Conservation (phyloP, 2,888 invertebrate species). For the Mythimna impura region DNA sequence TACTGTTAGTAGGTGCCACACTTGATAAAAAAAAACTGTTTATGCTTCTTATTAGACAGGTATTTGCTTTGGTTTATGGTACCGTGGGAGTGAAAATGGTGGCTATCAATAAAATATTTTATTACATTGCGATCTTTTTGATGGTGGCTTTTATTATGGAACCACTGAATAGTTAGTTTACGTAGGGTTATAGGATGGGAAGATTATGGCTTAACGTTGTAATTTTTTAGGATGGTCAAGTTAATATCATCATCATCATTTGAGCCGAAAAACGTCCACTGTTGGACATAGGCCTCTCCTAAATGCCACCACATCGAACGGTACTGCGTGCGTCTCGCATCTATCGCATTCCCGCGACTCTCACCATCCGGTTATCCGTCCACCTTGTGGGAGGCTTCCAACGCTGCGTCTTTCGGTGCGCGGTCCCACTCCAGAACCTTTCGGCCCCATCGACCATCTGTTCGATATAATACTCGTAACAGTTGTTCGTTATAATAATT, state of each 20-base stretch:
- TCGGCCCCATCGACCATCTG: no score
- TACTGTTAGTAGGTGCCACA: conserved; percentile 77
- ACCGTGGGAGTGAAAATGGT: conserved; percentile 70
- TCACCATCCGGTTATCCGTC: no score
- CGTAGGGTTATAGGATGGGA: neutral
- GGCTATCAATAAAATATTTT: conserved; percentile 55
- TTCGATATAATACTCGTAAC: no score
- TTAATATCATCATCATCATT: neutral
- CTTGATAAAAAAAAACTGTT: conserved; percentile 74
- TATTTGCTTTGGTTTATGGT: conserved; percentile 74
- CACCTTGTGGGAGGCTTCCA: no score
- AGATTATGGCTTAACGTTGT: neutral
- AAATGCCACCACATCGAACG: no score
- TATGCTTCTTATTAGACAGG: conserved; percentile 76
- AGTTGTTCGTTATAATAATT: no score
- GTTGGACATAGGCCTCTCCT: no score
- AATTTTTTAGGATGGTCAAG: neutral
- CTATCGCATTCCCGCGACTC: no score
- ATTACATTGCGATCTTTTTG: conserved; percentile 48
- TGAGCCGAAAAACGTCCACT: no score
- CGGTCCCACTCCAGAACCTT: no score
- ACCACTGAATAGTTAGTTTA: conserved; percentile 20
- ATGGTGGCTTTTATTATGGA: conserved; percentile 40
- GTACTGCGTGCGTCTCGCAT: no score
- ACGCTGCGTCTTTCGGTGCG: no score